A percentile compares a stretch with the other conserved stretches of the same genome.
phyloP scores from a whole-genome alignment of 1,140 invertebrate genomes.

The Uloborus diversus region DNA sequence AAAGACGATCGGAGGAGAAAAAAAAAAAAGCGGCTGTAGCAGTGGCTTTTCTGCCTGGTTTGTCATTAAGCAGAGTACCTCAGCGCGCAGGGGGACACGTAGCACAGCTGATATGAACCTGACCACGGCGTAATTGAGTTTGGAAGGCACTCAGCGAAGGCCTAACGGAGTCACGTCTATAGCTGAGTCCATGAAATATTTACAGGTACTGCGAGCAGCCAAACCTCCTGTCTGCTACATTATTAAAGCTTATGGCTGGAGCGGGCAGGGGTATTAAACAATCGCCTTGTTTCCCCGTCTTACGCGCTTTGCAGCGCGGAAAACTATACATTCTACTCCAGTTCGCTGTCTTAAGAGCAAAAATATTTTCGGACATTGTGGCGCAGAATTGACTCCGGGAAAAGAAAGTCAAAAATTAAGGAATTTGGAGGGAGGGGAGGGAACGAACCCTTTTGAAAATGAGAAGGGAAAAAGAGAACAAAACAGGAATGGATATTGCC shows the following conservation, averaged over 20 bases:
- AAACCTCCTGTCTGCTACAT: slow-evolving; percentile 33
- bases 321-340: slow-evolving; percentile 14
- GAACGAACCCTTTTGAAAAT: slow-evolving; percentile 13
- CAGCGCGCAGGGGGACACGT: slow-evolving; percentile 23
- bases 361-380: slow-evolving; percentile 53
- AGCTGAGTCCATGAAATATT: slow-evolving; percentile 47
- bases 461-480: slow-evolving; percentile 18
- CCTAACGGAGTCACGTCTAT: slow-evolving; percentile 44
- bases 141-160: slow-evolving; percentile 40
- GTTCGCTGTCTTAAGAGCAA: slow-evolving; percentile 20
- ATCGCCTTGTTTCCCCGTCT: slow-evolving; percentile 9
- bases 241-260: slow-evolving; percentile 50
- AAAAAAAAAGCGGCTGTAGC: background rate
- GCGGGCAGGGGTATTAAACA: slow-evolving; percentile 29
- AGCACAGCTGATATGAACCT: slow-evolving; percentile 37
- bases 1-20: background rate
- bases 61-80: slow-evolving; percentile 44
- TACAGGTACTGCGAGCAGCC: slow-evolving; percentile 36
- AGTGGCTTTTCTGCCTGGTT: slow-evolving; percentile 21
- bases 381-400: slow-evolving; percentile 16
- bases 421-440: slow-evolving; percentile 11
- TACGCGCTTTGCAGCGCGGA: slow-evolving; percentile 1
- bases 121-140: slow-evolving; percentile 48
- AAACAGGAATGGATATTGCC: slow-evolving; percentile 30
- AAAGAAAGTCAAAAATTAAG: slow-evolving; percentile 35